These are phyloP conservation scores for Ariolimax columbianus DNA, from an alignment of 2,888 invertebrate genomes.

Conservation along the genomic window DNA sequence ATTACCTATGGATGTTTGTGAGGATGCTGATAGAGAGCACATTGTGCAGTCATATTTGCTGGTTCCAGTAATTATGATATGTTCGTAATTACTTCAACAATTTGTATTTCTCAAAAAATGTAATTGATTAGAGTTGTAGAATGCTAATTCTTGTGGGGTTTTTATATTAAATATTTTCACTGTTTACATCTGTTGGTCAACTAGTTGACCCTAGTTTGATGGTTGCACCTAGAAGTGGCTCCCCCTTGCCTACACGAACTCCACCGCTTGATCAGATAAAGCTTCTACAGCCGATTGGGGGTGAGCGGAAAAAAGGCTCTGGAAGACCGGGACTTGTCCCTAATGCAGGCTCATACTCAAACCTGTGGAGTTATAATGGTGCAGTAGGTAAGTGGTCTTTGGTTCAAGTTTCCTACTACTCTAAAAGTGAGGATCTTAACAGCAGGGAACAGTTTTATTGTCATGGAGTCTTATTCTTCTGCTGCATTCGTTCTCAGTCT, in stretches of 20 bases:
- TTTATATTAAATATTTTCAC: not conserved
- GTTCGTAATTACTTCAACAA: too few relatives aligned
- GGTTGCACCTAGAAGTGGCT: conserved; percentile 61
- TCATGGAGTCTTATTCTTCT: too few relatives aligned
- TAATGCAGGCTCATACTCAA: conserved; percentile 50
- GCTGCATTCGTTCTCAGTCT: too few relatives aligned
- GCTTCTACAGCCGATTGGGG: conserved; percentile 77
- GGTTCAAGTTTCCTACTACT: too few relatives aligned
- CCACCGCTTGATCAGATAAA: conserved; percentile 58
- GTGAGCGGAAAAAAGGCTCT: conserved; percentile 70
- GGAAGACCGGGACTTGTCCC: conserved; percentile 65
- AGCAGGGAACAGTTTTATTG: too few relatives aligned
- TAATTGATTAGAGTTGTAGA: not conserved
- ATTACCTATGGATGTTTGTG: too few relatives aligned
- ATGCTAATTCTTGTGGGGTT: not conserved
- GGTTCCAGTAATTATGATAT: too few relatives aligned
- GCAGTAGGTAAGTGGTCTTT: conserved; percentile 49
- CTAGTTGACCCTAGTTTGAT: conserved; percentile 64
- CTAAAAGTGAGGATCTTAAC: too few relatives aligned
- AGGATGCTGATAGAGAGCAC: too few relatives aligned
- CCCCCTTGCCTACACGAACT: conserved; percentile 64
- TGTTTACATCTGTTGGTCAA: not conserved
- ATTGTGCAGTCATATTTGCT: too few relatives aligned
- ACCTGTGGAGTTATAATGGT: conserved; percentile 54
- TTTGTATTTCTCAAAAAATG: not conserved